Conservation (phyloP, 2,888 invertebrate genomes). For the Serrognathus titanus region DNA sequence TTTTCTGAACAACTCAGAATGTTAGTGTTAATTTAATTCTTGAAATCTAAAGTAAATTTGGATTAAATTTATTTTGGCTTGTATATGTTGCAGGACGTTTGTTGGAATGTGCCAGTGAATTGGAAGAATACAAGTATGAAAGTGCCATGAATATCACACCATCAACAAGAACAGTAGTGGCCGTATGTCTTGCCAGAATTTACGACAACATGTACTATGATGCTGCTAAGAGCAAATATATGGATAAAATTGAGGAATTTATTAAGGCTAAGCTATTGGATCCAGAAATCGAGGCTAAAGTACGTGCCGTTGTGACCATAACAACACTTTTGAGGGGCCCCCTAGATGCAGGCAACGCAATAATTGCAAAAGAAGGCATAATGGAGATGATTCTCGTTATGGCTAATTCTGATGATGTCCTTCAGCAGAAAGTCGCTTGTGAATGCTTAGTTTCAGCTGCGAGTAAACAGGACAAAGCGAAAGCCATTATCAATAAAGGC, state of each 20-base stretch:
- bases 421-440: constrained; percentile 90
- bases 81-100: constrained; percentile 54
- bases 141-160: constrained; percentile 85
- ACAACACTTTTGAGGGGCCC: constrained; percentile 89
- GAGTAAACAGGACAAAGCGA: constrained; percentile 95
- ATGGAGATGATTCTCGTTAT: constrained; percentile 95
- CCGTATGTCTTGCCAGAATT: constrained; percentile 84
- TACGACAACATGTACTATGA: constrained; percentile 98
- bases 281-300: constrained; percentile 87
- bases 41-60: no score
- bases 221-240: constrained; percentile 68
- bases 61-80: background rate
- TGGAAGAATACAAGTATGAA: constrained; percentile 90
- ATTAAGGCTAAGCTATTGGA: constrained; percentile 79
- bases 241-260: constrained; percentile 77
- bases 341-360: constrained; percentile 85
- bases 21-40: no score
- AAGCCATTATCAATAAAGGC: constrained; percentile 83
- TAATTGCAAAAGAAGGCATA: constrained; percentile 81
- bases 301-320: constrained; percentile 75
- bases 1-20: no score
- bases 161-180: constrained; percentile 85
- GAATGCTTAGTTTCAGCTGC: constrained; percentile 96
- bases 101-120: constrained; percentile 88
- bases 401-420: constrained; percentile 87